These are phyloP conservation scores for Nebria brevicollis DNA, from an alignment of 2,888 invertebrate species.

Conservation along the genomic window DNA sequence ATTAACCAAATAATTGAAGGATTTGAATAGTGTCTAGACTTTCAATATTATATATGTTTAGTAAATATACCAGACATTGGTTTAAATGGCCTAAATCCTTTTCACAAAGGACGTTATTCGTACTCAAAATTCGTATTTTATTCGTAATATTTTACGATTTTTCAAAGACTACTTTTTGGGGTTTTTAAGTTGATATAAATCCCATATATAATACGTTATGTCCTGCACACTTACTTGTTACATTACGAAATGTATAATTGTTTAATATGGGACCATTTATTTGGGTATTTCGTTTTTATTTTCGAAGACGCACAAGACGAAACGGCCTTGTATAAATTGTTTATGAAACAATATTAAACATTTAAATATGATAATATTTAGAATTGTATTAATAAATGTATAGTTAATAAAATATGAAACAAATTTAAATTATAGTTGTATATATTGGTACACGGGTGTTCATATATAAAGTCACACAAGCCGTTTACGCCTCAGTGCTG, in stretches of 20 bases:
- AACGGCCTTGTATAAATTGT: slow-evolving; percentile 33
- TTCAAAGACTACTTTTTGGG: background rate
- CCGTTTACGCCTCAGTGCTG: too few species aligned
- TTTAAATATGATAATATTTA: background rate
- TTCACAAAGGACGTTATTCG: background rate
- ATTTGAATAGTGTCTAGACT: slow-evolving; percentile 23
- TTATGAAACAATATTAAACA: slow-evolving; percentile 9
- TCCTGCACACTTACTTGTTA: background rate
- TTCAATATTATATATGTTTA: slow-evolving; percentile 27
- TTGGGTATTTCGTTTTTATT: slow-evolving; percentile 13
- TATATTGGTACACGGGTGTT: too few species aligned
- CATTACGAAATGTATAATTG: background rate
- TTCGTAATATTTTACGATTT: too few species aligned
- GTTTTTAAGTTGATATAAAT: background rate
- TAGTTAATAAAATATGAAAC: background rate
- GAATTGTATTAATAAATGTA: background rate
- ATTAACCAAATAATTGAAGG: slow-evolving; percentile 27
- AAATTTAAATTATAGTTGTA: too few species aligned
- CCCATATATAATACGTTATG: slow-evolving; percentile 13
- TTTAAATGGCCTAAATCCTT: background rate
- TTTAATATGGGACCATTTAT: slow-evolving; percentile 32
- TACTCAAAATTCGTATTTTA: too few species aligned
- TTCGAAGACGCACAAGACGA: slow-evolving; percentile 26
- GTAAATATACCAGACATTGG: background rate
- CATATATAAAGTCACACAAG: too few species aligned